Evolutionary conservation across 2,113 vertebrate species (phyloP).

Genomic region (Varanus salvator): DNA sequence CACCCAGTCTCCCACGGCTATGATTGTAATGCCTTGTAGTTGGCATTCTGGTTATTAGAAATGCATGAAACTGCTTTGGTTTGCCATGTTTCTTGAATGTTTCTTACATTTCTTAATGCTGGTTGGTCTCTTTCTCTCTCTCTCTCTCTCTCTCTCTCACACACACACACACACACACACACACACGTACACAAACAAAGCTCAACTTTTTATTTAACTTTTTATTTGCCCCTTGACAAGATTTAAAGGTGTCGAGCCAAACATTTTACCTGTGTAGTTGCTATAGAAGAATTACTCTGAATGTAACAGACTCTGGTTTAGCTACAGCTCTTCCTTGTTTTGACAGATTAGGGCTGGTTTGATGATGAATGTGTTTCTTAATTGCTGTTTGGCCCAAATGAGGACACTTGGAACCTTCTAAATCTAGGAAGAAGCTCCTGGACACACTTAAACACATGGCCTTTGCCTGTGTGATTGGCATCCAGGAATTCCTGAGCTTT

Average conservation of each 20-base stretch:
- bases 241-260: slow-evolving; percentile 34
- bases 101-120: slow-evolving; percentile 72
- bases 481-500: too few relatives aligned
- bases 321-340: not conserved
- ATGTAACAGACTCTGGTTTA: not conserved
- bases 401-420: not conserved
- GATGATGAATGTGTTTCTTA: not conserved
- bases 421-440: not conserved
- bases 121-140: not conserved
- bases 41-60: slow-evolving; percentile 76
- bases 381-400: not conserved
- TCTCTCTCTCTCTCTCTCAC: not conserved
- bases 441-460: not conserved
- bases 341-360: rapidly evolving
- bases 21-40: slow-evolving; percentile 74
- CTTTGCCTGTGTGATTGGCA: not conserved
- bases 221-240: slow-evolving; percentile 39
- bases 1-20: slow-evolving; percentile 75
- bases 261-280: slow-evolving; percentile 14
- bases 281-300: not conserved
- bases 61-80: slow-evolving; percentile 74
- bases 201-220: too few relatives aligned
- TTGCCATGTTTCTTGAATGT: slow-evolving; percentile 67
- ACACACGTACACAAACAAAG: not conserved
- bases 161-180: not conserved